Conservation (phyloP, 2,888 invertebrate genomes). For the Scrobipalpa atriplicella region DNA sequence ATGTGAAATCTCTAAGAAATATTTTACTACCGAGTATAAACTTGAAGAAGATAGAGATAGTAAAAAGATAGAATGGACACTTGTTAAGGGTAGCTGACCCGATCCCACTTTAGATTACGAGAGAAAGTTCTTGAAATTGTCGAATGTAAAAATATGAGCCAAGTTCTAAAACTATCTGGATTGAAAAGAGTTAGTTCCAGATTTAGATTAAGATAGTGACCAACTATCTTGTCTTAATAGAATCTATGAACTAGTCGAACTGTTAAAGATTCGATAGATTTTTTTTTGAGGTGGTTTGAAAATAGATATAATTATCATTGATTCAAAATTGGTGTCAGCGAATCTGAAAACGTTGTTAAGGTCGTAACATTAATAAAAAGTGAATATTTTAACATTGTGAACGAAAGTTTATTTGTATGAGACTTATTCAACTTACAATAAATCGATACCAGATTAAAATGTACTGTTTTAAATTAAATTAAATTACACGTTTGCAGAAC, state of each 20-base stretch:
- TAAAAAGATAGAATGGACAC: constrained; percentile 21
- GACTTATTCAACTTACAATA: too few relatives aligned
- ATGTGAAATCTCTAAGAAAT: background rate
- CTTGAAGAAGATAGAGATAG: background rate
- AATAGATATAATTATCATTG: too few relatives aligned
- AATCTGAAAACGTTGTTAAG: too few relatives aligned
- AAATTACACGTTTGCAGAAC: background rate
- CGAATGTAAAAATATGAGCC: constrained; percentile 9
- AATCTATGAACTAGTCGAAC: background rate
- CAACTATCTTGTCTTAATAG: background rate
- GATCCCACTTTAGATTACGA: constrained; percentile 18
- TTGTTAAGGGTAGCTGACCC: constrained; percentile 30
- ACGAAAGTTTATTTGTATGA: too few relatives aligned
- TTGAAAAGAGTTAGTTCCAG: background rate
- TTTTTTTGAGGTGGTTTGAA: too few relatives aligned
- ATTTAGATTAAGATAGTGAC: constrained; percentile 26
- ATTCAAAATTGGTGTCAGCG: too few relatives aligned
- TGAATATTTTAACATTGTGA: too few relatives aligned
- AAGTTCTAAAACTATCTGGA: constrained; percentile 20
- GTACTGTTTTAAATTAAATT: background rate
- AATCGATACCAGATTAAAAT: background rate
- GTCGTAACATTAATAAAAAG: too few relatives aligned
- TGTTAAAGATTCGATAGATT: background rate
- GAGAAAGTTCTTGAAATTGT: background rate
- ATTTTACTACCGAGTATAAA: background rate